phyloP scores from a whole-genome alignment of 1,140 invertebrate species.

The Sesamia nonagrioides region DNA sequence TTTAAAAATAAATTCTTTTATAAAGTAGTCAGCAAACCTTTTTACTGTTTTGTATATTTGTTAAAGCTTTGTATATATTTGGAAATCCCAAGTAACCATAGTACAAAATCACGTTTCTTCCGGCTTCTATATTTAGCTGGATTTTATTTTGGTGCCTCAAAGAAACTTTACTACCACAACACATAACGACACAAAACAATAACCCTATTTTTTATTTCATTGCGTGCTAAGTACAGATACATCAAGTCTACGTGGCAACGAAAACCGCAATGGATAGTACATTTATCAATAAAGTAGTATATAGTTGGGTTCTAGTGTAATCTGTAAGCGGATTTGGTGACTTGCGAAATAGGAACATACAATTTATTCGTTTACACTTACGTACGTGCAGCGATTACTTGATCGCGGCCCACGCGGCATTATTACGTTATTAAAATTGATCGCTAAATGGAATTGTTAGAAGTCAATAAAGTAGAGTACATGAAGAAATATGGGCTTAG shows the following conservation, averaged over 20 bases:
- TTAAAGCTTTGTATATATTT: constrained; percentile 2
- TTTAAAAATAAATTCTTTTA: too few relatives aligned
- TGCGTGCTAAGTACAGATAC: background rate
- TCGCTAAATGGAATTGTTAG: constrained; percentile 26
- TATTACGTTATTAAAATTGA: constrained; percentile 46
- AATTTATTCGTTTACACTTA: constrained; percentile 49
- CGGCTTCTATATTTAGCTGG: constrained; percentile 23
- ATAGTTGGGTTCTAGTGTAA: constrained; percentile 13
- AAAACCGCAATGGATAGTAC: constrained; percentile 29
- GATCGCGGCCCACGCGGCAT: constrained; percentile 9
- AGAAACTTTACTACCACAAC: background rate
- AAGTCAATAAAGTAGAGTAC: constrained; percentile 35
- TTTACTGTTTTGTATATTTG: too few relatives aligned
- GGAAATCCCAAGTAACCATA: constrained; percentile 16
- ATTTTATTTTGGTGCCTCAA: constrained; percentile 32
- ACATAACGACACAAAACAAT: background rate
- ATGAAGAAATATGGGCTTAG: constrained; percentile 33
- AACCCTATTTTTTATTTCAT: background rate
- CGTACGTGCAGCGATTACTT: constrained; percentile 30
- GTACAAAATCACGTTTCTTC: constrained; percentile 27
- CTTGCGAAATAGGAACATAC: constrained; percentile 49
- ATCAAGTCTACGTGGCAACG: background rate
- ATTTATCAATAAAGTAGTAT: background rate
- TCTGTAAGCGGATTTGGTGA: constrained; percentile 43
- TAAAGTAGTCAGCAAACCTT: too few relatives aligned